Base-by-base conservation (phyloP, 2,113 vertebrate genomes). In the Brienomyrus brachyistius region DNA sequence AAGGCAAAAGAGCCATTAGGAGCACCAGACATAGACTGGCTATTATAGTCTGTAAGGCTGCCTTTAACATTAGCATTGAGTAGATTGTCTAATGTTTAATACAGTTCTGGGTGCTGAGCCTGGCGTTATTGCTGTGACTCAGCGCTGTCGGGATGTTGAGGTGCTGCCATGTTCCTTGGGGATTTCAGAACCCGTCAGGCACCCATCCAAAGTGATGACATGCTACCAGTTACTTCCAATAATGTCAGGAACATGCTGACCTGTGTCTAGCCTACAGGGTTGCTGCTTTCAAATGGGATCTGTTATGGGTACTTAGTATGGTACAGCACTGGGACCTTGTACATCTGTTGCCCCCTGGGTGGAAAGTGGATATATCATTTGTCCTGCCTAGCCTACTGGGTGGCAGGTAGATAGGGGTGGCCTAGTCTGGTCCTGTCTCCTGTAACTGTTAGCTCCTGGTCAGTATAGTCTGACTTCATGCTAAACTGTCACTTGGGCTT, bases 211-310 rank as follows among this genome's bases (percentile, higher is more conserved):
- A 43, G 31, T 80, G 74, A 80, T 43, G 31, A 31, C 27, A 80
- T 43, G 74, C 1, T 80, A 40, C 74, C 74, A 80, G 31, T 80
- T 80, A 80, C 74, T 80, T 80, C 74, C 74, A 80, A 43, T 80
- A 80, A 80, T 43, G 74, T 80, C 35, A 80, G 40, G 74, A 80
- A 80, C 74, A 80, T 80, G 74, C 74, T 80, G 74, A 80, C 82
- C 82, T 48, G 43, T 85, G 43, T 85, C 40, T 43, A 85, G 82
- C 43, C 43, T 10, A n/a, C 82, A 85, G 82, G 82, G 82, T 47
- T 23, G 21, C 45, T 85, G 70, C 70, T 35, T 40, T 77, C 70
- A 77, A 40, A 77, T 77, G 15, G 74, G 74, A 43, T 35, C 74
- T 35, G 31, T 43, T 80, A 43, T 43, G 35, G 74, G 74, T 80